Conservation (phyloP, 1,140 invertebrate species). For the Ips nitidus region DNA sequence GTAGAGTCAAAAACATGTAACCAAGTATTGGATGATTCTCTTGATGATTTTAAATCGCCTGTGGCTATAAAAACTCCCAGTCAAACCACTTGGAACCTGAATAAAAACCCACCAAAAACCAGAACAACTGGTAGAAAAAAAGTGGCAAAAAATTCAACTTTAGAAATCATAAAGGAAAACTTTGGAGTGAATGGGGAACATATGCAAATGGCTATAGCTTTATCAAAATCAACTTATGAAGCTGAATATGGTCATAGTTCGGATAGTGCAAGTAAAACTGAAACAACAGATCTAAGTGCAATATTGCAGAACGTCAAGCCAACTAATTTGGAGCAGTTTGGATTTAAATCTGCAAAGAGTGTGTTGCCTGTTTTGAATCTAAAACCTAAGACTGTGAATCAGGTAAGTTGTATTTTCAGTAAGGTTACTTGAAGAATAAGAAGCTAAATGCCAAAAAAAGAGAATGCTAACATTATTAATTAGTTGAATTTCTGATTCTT, state of each 20-base stretch:
- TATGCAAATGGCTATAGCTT: slow-evolving; percentile 58
- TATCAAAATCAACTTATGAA: slow-evolving; percentile 56
- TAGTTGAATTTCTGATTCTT: no score
- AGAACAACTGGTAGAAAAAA: slow-evolving; percentile 24
- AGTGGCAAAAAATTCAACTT: slow-evolving; percentile 25
- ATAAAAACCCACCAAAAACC: slow-evolving; percentile 19
- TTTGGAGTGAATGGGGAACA: slow-evolving; percentile 53
- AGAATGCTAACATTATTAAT: no score
- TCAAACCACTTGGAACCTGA: slow-evolving; percentile 22
- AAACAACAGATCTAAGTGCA: slow-evolving; percentile 18
- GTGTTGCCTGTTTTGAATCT: slow-evolving; percentile 42
- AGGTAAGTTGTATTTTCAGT: slow-evolving; percentile 13
- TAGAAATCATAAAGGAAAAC: slow-evolving; percentile 40
- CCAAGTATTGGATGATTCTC: slow-evolving; percentile 29
- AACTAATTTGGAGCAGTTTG: slow-evolving; percentile 47
- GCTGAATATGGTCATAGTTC: slow-evolving; percentile 38
- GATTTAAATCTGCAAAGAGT: slow-evolving; percentile 43
- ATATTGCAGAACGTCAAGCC: slow-evolving; percentile 20
- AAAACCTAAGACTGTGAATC: slow-evolving; percentile 13
- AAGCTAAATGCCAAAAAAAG: no score
- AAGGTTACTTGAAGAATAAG: no score
- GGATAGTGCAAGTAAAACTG: slow-evolving; percentile 14
- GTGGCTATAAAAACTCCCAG: slow-evolving; percentile 6
- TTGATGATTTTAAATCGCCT: slow-evolving; percentile 44
- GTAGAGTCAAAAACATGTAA: no score